Conservation (phyloP, 2,888 invertebrate genomes). For the Drosophila kambysellisi region DNA sequence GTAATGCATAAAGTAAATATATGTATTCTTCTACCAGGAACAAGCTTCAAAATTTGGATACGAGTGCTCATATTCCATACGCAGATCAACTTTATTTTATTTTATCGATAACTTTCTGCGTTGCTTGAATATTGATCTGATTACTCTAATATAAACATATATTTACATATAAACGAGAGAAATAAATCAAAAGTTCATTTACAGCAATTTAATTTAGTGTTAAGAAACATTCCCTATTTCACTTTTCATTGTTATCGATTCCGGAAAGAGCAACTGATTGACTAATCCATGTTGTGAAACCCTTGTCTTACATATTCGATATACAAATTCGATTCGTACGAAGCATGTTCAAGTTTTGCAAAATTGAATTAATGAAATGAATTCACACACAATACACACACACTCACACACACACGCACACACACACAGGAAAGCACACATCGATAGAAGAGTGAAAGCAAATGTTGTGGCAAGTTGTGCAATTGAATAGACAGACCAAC, state of each 20-base stretch:
- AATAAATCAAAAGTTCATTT: neutral
- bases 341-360: conserved; percentile 15
- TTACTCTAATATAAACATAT: neutral
- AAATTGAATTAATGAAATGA: conserved; percentile 53
- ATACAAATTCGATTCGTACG: neutral
- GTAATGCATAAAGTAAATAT: neutral
- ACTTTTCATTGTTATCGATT: conserved; percentile 2
- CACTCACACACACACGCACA: conserved; percentile 3
- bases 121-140: neutral
- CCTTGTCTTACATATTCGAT: neutral
- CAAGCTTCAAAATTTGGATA: neutral
- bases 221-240: neutral
- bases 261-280: neutral
- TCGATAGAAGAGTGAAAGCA: conserved; percentile 31
- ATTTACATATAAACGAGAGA: neutral
- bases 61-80: neutral
- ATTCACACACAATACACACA: conserved; percentile 30
- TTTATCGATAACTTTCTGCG: neutral
- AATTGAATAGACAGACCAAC: conserved; percentile 64
- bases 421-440: neutral
- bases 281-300: neutral
- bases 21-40: neutral
- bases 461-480: conserved; percentile 71
- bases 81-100: neutral
- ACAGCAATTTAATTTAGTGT: neutral